phyloP scores from a whole-genome alignment of 2,888 invertebrate species.

The Eremobia ochroleuca region DNA sequence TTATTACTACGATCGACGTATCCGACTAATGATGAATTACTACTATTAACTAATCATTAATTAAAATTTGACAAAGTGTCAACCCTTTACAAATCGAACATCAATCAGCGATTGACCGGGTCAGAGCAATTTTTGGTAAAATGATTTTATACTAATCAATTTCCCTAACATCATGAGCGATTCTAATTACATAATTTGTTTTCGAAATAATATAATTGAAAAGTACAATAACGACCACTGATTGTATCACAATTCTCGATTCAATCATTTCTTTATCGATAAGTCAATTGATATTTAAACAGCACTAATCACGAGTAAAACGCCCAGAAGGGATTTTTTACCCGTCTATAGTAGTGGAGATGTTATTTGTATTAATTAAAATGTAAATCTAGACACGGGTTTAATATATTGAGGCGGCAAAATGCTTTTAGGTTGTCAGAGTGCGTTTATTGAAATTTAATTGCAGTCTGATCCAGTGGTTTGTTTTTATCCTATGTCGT shows the following conservation, averaged over 20 bases:
- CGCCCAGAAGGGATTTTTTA: conserved; percentile 55
- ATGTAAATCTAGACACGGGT: conserved; percentile 56
- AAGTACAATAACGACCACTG: neutral
- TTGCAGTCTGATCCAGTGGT: conserved; percentile 31
- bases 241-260: conserved; percentile 17
- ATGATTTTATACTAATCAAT: neutral
- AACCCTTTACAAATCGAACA: neutral
- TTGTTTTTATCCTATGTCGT: conserved; percentile 32
- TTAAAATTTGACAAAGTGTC: neutral
- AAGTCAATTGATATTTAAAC: conserved; percentile 29
- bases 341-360: conserved; percentile 39
- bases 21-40: neutral
- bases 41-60: neutral
- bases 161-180: neutral
- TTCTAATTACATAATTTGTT: neutral
- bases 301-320: conserved; percentile 49
- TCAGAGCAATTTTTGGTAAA: neutral
- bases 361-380: conserved; percentile 64
- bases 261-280: conserved; percentile 33
- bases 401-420: conserved; percentile 51
- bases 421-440: conserved; percentile 48
- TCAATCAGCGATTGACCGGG: neutral
- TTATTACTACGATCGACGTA: neutral
- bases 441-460: conserved; percentile 51
- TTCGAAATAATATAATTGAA: neutral